Evolutionary conservation across 1,140 invertebrate species (phyloP), one percentile per base, ranked within the genome.

Genomic region (Camponotus vicinus): DNA sequence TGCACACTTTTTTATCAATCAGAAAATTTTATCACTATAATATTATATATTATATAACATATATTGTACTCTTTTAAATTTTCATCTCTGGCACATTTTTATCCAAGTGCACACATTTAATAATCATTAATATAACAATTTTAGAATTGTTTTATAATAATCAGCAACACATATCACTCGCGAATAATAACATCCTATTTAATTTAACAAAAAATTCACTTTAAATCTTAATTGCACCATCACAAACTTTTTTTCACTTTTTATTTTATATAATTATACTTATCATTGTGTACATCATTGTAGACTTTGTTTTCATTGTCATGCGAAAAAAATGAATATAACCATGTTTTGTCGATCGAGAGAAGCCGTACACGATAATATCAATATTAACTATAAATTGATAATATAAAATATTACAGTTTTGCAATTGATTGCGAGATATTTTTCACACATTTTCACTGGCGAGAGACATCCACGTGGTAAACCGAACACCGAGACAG

Each of bases 401-500:
- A 11, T 5, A 67, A 18, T 2, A 52, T 8, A 0, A 21, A 27
- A 79, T 3, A 11, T 67, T 45, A 45, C 21, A 63, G 4, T 1
- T 18, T 40, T 45, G 18, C 11, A 8, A 42, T 11, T 32, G 5
- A 73, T 13, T 15, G 3, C 13, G 3, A 13, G 21, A 55, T 18
- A 13, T 21, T 69, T 40, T 2, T 18, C 21, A 13, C 34, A 57
- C 21, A 73, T 75, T 63, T 73, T 61, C n/a, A 40, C 69, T 2
- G 7, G n/a, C 32, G 13, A 18, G 21, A 69, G 34, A n/a, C 55
- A 18, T 77, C 40, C 57, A 78, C 85, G 73, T 89, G 77, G 37
- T 71, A 52, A 66, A 59, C 61, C 27, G 45, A 77, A 59, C 27
- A 45, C 21, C 49, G 70, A 57, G 45, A 79, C 57, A 49, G 40